Percentiles rank a stretch among this genome's conserved stretches.
Conservation (phyloP, 2,113 vertebrate species). For the Baryphthengus martii region DNA sequence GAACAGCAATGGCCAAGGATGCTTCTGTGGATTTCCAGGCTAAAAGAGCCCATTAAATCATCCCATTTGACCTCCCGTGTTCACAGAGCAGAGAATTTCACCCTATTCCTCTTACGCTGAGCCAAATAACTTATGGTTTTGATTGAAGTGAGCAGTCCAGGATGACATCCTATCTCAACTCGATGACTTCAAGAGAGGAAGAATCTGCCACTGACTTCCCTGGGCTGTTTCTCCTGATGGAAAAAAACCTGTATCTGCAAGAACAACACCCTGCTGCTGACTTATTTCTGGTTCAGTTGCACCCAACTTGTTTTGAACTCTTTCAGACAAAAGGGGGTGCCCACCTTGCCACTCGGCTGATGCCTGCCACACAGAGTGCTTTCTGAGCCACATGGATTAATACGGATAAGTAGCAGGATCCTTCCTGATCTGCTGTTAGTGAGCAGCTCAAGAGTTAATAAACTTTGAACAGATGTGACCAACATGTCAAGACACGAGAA, state of each 20-base stretch:
- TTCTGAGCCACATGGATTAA: rapidly evolving
- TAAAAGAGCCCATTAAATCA: background rate
- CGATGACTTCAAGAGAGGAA: background rate
- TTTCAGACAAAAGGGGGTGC: background rate
- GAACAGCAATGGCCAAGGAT: background rate
- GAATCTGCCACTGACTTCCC: background rate
- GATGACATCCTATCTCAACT: background rate
- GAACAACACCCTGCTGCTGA: background rate
- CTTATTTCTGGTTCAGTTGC: background rate
- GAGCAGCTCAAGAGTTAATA: constrained; percentile 34
- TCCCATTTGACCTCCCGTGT: background rate
- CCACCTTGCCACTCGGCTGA: rapidly evolving
- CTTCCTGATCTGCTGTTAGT: background rate
- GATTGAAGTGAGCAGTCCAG: background rate
- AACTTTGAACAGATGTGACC: constrained; percentile 50
- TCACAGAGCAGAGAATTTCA: background rate
- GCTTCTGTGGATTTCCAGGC: background rate
- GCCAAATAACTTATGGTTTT: background rate
- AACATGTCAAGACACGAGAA: constrained; percentile 56
- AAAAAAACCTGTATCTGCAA: rapidly evolving
- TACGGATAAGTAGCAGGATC: background rate
- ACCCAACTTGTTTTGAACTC: background rate
- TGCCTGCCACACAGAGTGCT: background rate
- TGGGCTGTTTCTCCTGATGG: background rate
- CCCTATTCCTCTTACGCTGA: background rate